Base-by-base conservation (phyloP, 1,140 invertebrate species). In the Apis cerana region DNA sequence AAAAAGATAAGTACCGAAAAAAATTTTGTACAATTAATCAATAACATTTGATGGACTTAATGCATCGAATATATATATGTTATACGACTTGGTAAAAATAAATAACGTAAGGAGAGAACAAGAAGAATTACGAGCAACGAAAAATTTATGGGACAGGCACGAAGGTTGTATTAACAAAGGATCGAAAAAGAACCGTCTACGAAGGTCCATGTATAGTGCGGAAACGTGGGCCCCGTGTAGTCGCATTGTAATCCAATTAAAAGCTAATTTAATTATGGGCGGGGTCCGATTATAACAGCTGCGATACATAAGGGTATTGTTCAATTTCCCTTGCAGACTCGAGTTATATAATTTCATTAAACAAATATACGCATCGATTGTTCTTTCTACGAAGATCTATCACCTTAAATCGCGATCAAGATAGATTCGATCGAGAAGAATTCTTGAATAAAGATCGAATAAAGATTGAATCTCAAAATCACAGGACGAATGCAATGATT, bases 61-160 rank as follows among this genome's bases (percentile, higher is more conserved):
- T 33, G 33, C 33, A 33, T 33, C 33, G 4, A 33, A 33, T 4
- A 33, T n/a, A 12, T 52, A 15, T 62, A 9, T 21, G 59, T 17
- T 33, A 23, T 27, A n/a, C 56, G 62, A 67, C 61, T 59, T 62
- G 78, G 59, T 65, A 65, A 69, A 27, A 50, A 27, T 43, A 70
- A 23, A 27, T 43, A 70, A 23, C n/a, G 23, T 17, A 56, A 33
- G 21, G 56, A 59, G 74, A 65, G 58, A 77, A 70, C 27, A 54
- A 80, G 77, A 76, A 48, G 75, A 75, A 70, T 69, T 69, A 77
- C 27, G 69, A 67, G 79, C 77, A 85, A 80, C 71, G 83, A 86
- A 86, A 81, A 70, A 88, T 87, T 86, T 79, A 83, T 75, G 48
- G 1, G 54, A 9, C 70, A 23, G 78, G 43, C 21, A 61, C 2